A percentile compares a stretch with the other conserved stretches of the same genome.
Conservation (phyloP, 2,888 invertebrate genomes). For the Ectobius pallidus region DNA sequence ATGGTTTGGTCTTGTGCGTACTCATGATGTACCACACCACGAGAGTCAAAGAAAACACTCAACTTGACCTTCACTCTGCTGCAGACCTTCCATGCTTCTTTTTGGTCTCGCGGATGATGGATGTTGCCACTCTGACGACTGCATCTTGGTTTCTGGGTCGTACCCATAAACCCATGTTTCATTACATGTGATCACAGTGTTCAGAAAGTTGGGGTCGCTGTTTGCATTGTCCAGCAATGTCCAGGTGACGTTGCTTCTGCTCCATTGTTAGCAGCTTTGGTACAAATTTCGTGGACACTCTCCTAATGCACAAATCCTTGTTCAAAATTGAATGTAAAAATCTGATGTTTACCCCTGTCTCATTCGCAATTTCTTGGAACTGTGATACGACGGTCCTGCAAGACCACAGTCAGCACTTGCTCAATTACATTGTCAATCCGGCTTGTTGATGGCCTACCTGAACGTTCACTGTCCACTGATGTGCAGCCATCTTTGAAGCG, state of each 20-base stretch:
- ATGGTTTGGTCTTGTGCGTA: conserved; percentile 32
- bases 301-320: conserved; percentile 2
- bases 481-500: too few relatives aligned
- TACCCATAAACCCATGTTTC: not conserved
- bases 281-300: conserved; percentile 20
- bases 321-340: conserved; percentile 4
- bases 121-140: conserved; percentile 6
- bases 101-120: conserved; percentile 24
- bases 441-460: too few relatives aligned
- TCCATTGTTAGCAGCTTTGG: conserved; percentile 22
- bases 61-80: conserved; percentile 30
- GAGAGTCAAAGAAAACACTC: conserved; percentile 41
- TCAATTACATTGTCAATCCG: conserved; percentile 1
- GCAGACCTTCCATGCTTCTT: conserved; percentile 14
- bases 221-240: not conserved
- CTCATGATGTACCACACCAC: conserved; percentile 42
- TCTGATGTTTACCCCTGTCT: not conserved
- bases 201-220: not conserved
- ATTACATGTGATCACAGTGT: conserved; percentile 1
- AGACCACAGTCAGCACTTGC: too few relatives aligned
- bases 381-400: conserved; percentile 14
- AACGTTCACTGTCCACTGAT: too few relatives aligned
- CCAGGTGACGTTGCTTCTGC: not conserved
- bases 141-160: conserved; percentile 9
- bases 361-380: conserved; percentile 13